Evolutionary conservation across 1,140 invertebrate genomes (phyloP).

Genomic region (Drosophila malerkotliana): DNA sequence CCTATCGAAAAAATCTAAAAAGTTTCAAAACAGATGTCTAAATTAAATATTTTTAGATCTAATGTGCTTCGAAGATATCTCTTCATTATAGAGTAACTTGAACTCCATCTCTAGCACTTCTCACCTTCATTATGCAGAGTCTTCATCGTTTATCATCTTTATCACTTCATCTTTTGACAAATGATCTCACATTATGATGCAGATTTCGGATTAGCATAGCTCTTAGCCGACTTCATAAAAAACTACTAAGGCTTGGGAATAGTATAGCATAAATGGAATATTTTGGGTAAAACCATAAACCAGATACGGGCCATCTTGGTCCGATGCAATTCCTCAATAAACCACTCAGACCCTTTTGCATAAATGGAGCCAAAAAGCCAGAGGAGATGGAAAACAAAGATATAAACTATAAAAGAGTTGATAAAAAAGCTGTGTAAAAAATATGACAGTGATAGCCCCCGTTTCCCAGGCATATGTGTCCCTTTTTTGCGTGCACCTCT

Average conservation of each 20-base stretch:
- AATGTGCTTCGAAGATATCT: background rate
- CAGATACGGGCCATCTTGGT: constrained; percentile 18
- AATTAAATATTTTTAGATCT: constrained; percentile 1
- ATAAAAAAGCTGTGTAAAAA: constrained; percentile 57
- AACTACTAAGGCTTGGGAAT: no score
- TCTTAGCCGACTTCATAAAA: constrained; percentile 35
- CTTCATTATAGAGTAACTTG: background rate
- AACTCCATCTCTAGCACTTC: constrained; percentile 1
- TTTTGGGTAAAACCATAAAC: constrained; percentile 25
- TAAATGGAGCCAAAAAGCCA: constrained; percentile 38
- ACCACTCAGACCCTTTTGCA: constrained; percentile 43
- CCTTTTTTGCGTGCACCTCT: constrained; percentile 30
- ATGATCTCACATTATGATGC: constrained; percentile 54
- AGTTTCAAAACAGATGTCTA: constrained; percentile 19
- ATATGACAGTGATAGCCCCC: constrained; percentile 76
- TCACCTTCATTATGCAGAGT: constrained; percentile 37
- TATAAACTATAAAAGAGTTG: constrained; percentile 78
- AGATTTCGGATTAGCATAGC: constrained; percentile 55
- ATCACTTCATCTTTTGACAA: constrained; percentile 55
- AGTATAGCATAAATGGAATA: constrained; percentile 12
- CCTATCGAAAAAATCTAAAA: constrained; percentile 2
- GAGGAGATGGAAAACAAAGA: constrained; percentile 65
- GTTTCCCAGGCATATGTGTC: constrained; percentile 36
- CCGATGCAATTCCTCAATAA: constrained; percentile 70
- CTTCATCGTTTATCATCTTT: constrained; percentile 39